Conservation (phyloP, 1,140 invertebrate genomes). For the Hestina assimilis region DNA sequence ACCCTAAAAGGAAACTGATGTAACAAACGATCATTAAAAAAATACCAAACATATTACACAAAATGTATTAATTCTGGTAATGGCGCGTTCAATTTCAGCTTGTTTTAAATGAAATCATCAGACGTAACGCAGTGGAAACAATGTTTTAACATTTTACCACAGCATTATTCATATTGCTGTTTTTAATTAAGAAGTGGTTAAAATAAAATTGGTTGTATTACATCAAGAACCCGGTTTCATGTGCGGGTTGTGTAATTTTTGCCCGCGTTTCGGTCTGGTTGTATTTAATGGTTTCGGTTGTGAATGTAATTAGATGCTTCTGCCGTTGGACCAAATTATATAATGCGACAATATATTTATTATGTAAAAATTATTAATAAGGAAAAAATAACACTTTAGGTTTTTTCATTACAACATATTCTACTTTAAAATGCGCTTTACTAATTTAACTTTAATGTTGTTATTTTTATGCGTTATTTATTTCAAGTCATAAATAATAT, state of each 20-base stretch:
- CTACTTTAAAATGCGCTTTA: background rate
- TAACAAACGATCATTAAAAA: no score
- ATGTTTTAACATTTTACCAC: slow-evolving; percentile 1
- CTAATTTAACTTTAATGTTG: background rate
- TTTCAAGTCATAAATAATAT: background rate
- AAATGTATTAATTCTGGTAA: background rate
- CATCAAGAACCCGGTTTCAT: slow-evolving; percentile 17
- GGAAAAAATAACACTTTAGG: no score
- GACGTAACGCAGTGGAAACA: slow-evolving; percentile 8
- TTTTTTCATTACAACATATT: background rate
- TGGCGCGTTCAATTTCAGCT: background rate
- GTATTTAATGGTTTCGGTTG: slow-evolving; percentile 22
- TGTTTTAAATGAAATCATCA: slow-evolving; percentile 6
- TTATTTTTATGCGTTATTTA: background rate
- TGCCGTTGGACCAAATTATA: background rate
- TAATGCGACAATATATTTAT: background rate
- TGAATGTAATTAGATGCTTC: slow-evolving; percentile 3
- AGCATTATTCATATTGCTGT: slow-evolving; percentile 14
- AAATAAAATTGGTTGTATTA: slow-evolving; percentile 21
- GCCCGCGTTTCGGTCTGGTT: slow-evolving; percentile 16
- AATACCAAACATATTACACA: no score
- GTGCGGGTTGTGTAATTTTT: slow-evolving; percentile 24
- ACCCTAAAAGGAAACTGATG: no score
- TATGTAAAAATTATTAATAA: no score
- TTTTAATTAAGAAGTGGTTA: slow-evolving; percentile 26